These are phyloP conservation scores for Cantharis lateralis DNA, from an alignment of 2,888 invertebrate species.

Conservation along the genomic window DNA sequence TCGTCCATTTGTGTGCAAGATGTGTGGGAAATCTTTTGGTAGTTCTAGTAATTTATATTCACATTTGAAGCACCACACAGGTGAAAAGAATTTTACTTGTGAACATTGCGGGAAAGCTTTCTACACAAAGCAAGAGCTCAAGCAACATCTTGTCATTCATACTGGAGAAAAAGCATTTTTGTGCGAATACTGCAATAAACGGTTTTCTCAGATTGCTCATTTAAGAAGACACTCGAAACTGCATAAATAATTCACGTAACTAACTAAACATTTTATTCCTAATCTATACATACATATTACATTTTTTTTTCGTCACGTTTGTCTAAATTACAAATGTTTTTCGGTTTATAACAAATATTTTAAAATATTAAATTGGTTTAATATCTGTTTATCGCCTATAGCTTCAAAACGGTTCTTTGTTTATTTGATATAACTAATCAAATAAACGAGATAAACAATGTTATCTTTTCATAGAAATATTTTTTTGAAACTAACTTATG, in stretches of 20 bases:
- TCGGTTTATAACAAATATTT: not conserved
- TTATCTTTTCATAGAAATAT: too few species aligned
- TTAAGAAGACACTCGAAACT: conserved; percentile 43
- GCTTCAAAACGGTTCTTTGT: too few species aligned
- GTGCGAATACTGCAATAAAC: conserved; percentile 43
- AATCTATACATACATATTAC: not conserved
- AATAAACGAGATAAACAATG: too few species aligned
- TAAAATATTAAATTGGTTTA: too few species aligned
- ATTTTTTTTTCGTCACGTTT: not conserved
- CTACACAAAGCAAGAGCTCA: conserved; percentile 45
- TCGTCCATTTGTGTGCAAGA: conserved; percentile 45
- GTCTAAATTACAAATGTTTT: not conserved
- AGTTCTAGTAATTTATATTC: conserved; percentile 47
- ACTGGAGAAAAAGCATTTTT: conserved; percentile 44
- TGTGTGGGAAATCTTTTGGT: conserved; percentile 45
- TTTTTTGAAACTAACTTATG: too few species aligned
- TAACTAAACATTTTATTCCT: not conserved
- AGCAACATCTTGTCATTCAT: conserved; percentile 45
- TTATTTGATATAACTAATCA: too few species aligned
- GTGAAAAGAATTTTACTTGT: conserved; percentile 46
- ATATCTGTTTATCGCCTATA: too few species aligned
- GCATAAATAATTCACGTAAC: conserved; percentile 31
- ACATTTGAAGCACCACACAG: conserved; percentile 45
- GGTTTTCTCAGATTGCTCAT: conserved; percentile 46
- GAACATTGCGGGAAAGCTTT: conserved; percentile 46